Evolutionary conservation across 2,888 invertebrate genomes (phyloP).

Genomic region (Papilio elwesi): DNA sequence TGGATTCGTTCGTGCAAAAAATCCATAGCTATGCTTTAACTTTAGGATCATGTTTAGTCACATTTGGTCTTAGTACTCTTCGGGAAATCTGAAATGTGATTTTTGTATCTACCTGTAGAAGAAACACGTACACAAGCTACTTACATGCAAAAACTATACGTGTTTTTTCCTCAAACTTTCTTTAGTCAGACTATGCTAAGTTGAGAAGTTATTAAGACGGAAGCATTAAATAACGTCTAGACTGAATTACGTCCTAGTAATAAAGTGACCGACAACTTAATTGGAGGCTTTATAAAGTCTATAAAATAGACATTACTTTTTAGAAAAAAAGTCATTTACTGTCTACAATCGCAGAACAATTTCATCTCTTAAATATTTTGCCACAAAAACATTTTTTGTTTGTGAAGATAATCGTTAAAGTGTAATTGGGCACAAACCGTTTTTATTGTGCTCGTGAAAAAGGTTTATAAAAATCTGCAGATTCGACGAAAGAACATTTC

Average conservation of each 20-base stretch:
- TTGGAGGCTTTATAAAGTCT: slow-evolving; percentile 5
- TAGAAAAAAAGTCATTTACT: neutral
- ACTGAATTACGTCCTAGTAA: slow-evolving; percentile 7
- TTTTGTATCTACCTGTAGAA: too few species aligned
- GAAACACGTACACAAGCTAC: too few species aligned
- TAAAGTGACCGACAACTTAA: slow-evolving; percentile 17
- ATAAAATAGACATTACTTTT: slow-evolving; percentile 11
- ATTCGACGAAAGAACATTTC: neutral
- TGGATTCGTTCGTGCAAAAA: too few species aligned
- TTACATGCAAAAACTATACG: too few species aligned
- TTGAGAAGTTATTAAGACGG: neutral
- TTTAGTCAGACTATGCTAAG: too few species aligned
- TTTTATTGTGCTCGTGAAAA: neutral
- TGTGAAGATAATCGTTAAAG: slow-evolving; percentile 14
- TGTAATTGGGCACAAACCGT: slow-evolving; percentile 13
- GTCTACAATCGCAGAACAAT: slow-evolving; percentile 1
- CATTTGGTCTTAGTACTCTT: too few species aligned
- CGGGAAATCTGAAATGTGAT: too few species aligned
- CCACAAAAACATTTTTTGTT: slow-evolving; percentile 3
- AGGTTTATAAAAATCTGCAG: neutral
- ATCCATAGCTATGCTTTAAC: too few species aligned
- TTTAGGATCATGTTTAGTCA: too few species aligned
- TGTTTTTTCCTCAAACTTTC: too few species aligned
- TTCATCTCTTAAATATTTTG: slow-evolving; percentile 14
- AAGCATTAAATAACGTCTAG: slow-evolving; percentile 7